These are phyloP conservation scores for Pachliopta kotzebuea DNA, from an alignment of 2,888 invertebrate species.

Conservation along the genomic window DNA sequence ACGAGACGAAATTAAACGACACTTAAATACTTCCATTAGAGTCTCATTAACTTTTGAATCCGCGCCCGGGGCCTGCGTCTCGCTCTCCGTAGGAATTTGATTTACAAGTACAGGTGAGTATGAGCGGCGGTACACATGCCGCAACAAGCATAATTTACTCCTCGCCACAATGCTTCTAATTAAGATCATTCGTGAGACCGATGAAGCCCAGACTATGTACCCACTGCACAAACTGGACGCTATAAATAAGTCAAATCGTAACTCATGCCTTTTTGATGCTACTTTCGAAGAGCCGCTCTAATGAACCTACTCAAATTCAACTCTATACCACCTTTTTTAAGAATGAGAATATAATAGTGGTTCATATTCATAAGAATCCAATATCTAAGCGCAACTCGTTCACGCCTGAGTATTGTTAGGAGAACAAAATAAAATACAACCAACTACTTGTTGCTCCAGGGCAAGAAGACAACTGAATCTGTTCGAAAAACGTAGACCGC, in stretches of 20 bases:
- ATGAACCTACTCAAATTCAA: constrained; percentile 39
- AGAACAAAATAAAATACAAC: constrained; percentile 61
- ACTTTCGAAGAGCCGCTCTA: constrained; percentile 47
- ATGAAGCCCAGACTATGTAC: constrained; percentile 64
- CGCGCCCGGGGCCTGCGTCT: constrained; percentile 62
- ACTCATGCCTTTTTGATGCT: constrained; percentile 63
- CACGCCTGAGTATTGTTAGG: constrained; percentile 58
- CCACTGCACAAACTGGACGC: constrained; percentile 68
- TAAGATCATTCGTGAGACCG: constrained; percentile 74
- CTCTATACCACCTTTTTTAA: constrained; percentile 43
- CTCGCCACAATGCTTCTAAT: constrained; percentile 75
- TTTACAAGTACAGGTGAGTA: constrained; percentile 52
- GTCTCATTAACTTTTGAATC: constrained; percentile 74
- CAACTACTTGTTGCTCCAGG: constrained; percentile 55
- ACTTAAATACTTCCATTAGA: constrained; percentile 67
- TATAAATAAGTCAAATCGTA: constrained; percentile 75
- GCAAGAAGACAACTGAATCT: constrained; percentile 48
- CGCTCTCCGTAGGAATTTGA: constrained; percentile 56
- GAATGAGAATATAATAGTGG: constrained; percentile 41
- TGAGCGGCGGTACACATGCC: constrained; percentile 50
- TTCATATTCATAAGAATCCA: constrained; percentile 38
- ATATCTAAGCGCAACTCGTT: constrained; percentile 51
- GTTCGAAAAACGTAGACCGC: constrained; percentile 32
- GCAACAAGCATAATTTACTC: constrained; percentile 65
- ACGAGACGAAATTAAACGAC: constrained; percentile 35